phyloP scores from a whole-genome alignment of 2,888 invertebrate genomes.

The Ochropacha duplaris region DNA sequence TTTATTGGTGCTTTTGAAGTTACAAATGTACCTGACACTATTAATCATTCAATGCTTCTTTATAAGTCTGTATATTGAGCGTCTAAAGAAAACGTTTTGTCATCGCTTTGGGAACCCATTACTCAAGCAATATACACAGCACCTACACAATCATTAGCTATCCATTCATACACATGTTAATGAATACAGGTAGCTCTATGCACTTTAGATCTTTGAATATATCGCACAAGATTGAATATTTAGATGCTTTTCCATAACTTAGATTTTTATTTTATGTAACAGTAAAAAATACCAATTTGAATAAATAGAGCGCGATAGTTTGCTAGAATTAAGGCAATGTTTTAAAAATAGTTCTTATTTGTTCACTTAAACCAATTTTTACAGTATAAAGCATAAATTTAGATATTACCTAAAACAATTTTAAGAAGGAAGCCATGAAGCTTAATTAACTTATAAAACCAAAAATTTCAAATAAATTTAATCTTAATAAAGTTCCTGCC shows the following conservation, averaged over 20 bases:
- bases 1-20: neutral
- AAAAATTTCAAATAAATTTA: neutral
- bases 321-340: neutral
- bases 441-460: no score
- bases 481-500: constrained; percentile 10
- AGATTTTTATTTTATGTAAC: neutral
- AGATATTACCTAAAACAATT: no score
- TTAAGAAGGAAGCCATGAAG: no score
- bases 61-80: constrained; percentile 5
- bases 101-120: constrained; percentile 69
- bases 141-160: constrained; percentile 73
- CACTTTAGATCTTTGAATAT: constrained; percentile 67
- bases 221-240: constrained; percentile 53
- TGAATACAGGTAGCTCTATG: constrained; percentile 53
- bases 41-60: neutral
- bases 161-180: constrained; percentile 51
- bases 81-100: constrained; percentile 53
- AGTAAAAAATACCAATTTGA: neutral
- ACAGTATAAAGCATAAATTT: no score
- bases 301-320: neutral
- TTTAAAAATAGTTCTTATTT: no score
- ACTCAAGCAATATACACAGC: constrained; percentile 73
- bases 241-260: constrained; percentile 18
- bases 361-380: neutral
- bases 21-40: neutral